phyloP scores from a whole-genome alignment of 2,888 invertebrate species.

The Phortica magna region DNA sequence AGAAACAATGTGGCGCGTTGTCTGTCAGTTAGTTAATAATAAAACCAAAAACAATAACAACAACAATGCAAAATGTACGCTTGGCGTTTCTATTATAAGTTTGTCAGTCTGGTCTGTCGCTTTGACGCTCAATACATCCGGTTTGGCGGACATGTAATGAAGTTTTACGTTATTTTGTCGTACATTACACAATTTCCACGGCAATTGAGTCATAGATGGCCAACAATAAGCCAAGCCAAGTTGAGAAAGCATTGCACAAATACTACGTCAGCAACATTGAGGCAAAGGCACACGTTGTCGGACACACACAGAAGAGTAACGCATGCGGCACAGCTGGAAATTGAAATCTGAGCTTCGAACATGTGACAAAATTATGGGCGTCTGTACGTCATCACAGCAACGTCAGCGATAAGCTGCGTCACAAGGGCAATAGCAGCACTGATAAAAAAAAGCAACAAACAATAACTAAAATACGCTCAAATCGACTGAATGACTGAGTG shows the following conservation, averaged over 20 bases:
- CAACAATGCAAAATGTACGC: neutral
- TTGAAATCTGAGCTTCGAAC: neutral
- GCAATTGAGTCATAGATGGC: slow-evolving; percentile 2
- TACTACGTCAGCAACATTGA: neutral
- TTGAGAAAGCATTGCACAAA: neutral
- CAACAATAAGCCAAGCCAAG: neutral
- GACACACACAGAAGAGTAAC: too few species aligned
- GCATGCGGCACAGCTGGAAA: neutral
- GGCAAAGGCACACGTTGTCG: neutral
- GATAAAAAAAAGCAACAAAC: neutral
- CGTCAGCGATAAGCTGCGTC: neutral
- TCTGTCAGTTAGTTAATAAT: slow-evolving; percentile 7
- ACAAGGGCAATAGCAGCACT: neutral
- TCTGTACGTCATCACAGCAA: neutral
- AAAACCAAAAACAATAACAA: too few species aligned
- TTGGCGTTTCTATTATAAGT: slow-evolving; percentile 6
- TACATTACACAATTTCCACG: slow-evolving; percentile 17
- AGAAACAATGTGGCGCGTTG: slow-evolving; percentile 21
- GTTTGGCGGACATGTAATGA: slow-evolving; percentile 8
- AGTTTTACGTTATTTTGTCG: slow-evolving; percentile 14
- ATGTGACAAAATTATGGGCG: neutral
- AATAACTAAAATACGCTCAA: neutral
- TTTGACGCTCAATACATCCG: slow-evolving; percentile 2
- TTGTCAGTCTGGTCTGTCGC: neutral
- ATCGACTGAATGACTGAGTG: too few species aligned